These are phyloP conservation scores for Boloria selene DNA, from an alignment of 2,888 invertebrate genomes.

Conservation along the genomic window DNA sequence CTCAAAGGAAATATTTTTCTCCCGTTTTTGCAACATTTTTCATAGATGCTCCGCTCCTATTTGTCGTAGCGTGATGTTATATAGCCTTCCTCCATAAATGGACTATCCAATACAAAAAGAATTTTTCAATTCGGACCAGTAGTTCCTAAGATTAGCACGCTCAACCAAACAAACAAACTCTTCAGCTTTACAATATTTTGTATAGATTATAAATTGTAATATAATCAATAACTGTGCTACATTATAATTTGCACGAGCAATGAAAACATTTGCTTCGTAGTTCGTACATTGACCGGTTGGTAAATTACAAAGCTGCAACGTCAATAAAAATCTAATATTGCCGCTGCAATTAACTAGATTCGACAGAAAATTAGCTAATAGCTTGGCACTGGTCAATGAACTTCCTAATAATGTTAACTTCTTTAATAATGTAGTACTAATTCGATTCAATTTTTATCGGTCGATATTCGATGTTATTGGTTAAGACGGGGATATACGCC, in stretches of 20 bases:
- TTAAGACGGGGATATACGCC: too few relatives aligned
- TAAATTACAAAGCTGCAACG: slow-evolving; percentile 36
- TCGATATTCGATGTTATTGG: slow-evolving; percentile 44
- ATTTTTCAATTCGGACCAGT: too few relatives aligned
- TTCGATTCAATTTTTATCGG: slow-evolving; percentile 50
- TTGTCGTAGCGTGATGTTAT: too few relatives aligned
- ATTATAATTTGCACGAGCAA: slow-evolving; percentile 27
- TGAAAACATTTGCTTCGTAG: slow-evolving; percentile 22
- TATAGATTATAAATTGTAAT: too few relatives aligned
- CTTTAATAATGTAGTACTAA: slow-evolving; percentile 53
- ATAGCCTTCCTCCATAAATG: too few relatives aligned
- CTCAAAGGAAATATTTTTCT: too few relatives aligned
- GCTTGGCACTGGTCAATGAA: slow-evolving; percentile 54
- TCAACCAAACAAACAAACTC: too few relatives aligned
- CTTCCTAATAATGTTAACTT: slow-evolving; percentile 63
- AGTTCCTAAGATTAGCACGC: too few relatives aligned
- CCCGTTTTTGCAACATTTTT: too few relatives aligned
- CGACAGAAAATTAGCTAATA: slow-evolving; percentile 52
- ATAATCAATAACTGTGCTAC: background rate
- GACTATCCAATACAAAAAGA: too few relatives aligned
- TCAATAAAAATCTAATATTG: slow-evolving; percentile 34
- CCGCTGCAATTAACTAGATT: slow-evolving; percentile 52
- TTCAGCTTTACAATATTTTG: too few relatives aligned
- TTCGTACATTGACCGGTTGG: slow-evolving; percentile 34
- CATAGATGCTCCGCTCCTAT: too few relatives aligned